Percentiles rank a stretch among this genome's conserved stretches.
Conservation (phyloP, 2,113 vertebrate genomes). For the Pelvicachromis taeniatus region DNA sequence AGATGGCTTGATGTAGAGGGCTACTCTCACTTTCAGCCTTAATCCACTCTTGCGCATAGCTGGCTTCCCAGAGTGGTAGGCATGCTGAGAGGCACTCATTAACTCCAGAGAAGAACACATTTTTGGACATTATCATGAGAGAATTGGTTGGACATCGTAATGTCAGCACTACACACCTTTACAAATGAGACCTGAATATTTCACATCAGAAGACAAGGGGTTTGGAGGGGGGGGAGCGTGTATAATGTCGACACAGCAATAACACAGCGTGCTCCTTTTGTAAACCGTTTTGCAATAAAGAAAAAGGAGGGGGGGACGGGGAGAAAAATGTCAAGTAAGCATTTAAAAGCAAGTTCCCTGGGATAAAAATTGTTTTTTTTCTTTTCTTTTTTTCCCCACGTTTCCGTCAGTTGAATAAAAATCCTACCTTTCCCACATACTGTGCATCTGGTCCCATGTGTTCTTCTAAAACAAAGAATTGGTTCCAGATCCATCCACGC, state of each 20-base stretch:
- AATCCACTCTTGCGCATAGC: background rate
- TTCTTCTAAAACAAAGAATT: constrained; percentile 99
- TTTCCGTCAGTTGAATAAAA: background rate
- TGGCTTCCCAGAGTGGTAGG: background rate
- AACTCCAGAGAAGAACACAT: constrained; percentile 24
- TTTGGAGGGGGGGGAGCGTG: background rate
- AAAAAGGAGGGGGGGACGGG: background rate
- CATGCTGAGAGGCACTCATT: constrained; percentile 7
- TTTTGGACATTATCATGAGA: constrained; percentile 23
- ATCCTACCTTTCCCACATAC: constrained; percentile 96
- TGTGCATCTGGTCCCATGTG: constrained; percentile 95
- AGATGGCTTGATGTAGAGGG: constrained; percentile 1
- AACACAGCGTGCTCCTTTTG: constrained; percentile 22
- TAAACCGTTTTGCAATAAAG: constrained; percentile 27
- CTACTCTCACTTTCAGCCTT: constrained; percentile 18
- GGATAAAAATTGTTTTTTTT: constrained; percentile 7
- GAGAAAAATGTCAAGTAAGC: constrained; percentile 17
- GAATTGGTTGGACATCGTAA: background rate
- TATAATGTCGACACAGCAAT: constrained; percentile 7
- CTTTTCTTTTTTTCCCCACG: background rate
- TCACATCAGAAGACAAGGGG: constrained; percentile 14
- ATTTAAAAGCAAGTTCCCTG: background rate
- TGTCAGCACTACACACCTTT: background rate
- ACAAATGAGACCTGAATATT: constrained; percentile 23
- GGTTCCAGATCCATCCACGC: constrained; percentile 99